Base-by-base conservation (phyloP, 2,113 vertebrate species). In the Cepphus grylle region DNA sequence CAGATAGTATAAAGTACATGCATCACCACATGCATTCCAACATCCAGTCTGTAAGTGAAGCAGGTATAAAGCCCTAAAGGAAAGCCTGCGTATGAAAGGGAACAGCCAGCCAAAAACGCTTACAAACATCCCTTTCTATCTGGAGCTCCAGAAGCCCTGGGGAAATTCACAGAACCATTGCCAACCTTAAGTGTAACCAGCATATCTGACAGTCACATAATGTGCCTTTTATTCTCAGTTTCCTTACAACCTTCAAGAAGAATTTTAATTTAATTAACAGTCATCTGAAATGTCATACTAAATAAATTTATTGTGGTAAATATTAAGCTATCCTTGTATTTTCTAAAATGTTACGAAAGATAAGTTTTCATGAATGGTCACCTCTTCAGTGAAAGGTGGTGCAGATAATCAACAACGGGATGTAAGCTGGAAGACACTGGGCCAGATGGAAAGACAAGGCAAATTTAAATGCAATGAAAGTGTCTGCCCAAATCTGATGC, bases 191-290 rank as follows among this genome's bases (percentile, higher is more conserved):
- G 55, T 36, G 72, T 43, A 73, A 94, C 45, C 55, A 86, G 81
- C 14, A 9, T 66, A 81, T 84, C 73, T 86, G 78, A 93, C 69
- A 89, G 77, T 42, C 84, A 42, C 38, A 81, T 66, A 89, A 91
- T 45, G 32, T 62, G 36, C n/a, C 45, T 93, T 93, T 93, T 89
- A 84, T 91, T 93, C 77, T 93, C 40, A 56, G n/a, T 66, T 85
- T 43, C 27, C 79, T 88, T 90, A 52, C 20, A 82, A 34, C 4
- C 5, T 69, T 92, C 84, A 81, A 93, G 30, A 88, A 74, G 38
- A 95, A 93, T 63, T 92, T 94, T 85, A 52, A 91, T 74, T 84
- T 63, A 62, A 94, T 81, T 93, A 61, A 63, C 27, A 67, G 8
- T 45, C 47, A 34, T 82, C 50, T 88, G 66, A 90, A 92, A 92